Conservation (phyloP, 2,888 invertebrate species). For the Temnothorax rugatulus region DNA sequence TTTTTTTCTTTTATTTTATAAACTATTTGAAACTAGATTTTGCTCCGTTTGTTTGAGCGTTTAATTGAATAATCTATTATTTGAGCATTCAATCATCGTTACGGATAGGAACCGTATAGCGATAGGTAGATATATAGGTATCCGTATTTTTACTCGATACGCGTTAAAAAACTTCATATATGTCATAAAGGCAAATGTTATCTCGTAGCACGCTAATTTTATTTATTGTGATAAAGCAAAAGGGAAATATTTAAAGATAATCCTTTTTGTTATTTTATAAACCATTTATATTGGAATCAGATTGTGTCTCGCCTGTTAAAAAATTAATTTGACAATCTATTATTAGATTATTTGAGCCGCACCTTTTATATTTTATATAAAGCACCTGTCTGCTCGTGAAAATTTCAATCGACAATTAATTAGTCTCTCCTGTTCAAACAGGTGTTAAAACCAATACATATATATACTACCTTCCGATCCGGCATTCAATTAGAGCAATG, state of each 20-base stretch:
- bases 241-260: background rate
- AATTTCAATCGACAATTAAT: slow-evolving; percentile 36
- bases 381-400: background rate
- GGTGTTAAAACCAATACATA: background rate
- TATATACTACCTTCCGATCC: background rate
- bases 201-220: background rate
- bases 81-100: background rate
- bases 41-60: background rate
- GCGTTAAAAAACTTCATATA: background rate
- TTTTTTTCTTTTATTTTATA: background rate
- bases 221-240: background rate
- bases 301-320: background rate
- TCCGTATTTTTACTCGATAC: background rate
- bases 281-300: background rate
- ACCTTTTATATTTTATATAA: background rate
- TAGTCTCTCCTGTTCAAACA: background rate
- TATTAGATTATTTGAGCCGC: background rate
- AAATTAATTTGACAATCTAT: background rate
- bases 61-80: slow-evolving; percentile 1
- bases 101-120: background rate
- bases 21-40: background rate
- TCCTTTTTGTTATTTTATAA: background rate
- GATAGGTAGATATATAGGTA: background rate
- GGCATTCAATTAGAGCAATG: slow-evolving; percentile 36
- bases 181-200: background rate